phyloP scores from a whole-genome alignment of 2,113 vertebrate species.

The Phyllostomus discolor region DNA sequence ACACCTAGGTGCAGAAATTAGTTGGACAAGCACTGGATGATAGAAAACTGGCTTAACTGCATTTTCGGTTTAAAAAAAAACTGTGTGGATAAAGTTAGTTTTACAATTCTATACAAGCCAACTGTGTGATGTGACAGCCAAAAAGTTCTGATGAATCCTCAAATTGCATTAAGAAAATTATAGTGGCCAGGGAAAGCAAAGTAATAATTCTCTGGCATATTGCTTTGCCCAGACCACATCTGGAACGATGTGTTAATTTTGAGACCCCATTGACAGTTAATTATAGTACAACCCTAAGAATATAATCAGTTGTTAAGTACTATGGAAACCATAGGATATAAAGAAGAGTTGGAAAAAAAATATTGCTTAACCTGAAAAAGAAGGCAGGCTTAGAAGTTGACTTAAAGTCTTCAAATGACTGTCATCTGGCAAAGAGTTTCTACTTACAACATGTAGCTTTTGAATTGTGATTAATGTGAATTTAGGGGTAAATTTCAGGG shows the following conservation, averaged over 20 bases:
- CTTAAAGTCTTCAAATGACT: background rate
- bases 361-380: background rate
- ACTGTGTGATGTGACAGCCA: conserved; percentile 39
- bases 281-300: conserved; percentile 10
- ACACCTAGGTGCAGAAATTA: conserved; percentile 11
- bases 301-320: background rate
- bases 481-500: background rate
- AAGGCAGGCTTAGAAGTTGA: background rate
- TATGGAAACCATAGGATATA: background rate
- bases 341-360: background rate
- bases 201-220: background rate
- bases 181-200: conserved; percentile 31
- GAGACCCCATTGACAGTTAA: background rate
- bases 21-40: background rate
- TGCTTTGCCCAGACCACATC: conserved; percentile 26
- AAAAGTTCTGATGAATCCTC: conserved; percentile 46
- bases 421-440: background rate
- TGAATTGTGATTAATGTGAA: background rate
- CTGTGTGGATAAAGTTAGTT: conserved; percentile 14
- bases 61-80: background rate
- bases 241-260: conserved; percentile 30
- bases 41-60: background rate
- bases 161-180: conserved; percentile 51
- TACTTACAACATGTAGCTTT: background rate
- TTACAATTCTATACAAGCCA: conserved; percentile 45